These are phyloP conservation scores for Peromyscus nudipes DNA, from an alignment of 2,797 vertebrate genomes.

Conservation along the genomic window DNA sequence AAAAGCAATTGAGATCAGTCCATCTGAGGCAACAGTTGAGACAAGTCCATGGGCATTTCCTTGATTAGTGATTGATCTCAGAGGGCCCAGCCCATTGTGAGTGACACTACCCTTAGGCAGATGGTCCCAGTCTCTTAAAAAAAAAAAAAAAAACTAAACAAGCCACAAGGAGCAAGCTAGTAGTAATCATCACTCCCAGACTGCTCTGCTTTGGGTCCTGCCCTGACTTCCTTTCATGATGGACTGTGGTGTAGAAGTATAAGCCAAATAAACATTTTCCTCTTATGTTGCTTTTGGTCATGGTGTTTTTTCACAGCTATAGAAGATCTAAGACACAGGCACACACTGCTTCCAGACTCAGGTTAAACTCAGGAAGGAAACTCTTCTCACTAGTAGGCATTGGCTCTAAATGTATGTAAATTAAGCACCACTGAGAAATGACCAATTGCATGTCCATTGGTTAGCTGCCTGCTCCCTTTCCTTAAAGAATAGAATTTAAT, in stretches of 20 bases:
- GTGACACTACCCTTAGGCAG: neutral
- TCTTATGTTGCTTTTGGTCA: neutral
- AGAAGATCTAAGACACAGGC: neutral
- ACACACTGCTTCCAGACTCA: neutral
- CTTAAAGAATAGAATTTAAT: conserved; percentile 11
- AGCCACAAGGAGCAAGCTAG: neutral
- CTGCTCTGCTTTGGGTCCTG: neutral
- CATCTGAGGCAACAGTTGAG: neutral
- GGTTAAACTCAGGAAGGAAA: conserved; percentile 26
- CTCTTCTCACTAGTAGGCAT: neutral
- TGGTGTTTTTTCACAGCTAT: neutral
- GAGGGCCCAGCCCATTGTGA: neutral
- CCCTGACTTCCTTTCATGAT: neutral
- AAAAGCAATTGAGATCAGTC: neutral
- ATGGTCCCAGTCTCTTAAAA: neutral
- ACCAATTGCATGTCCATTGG: neutral
- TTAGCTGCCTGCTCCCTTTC: neutral
- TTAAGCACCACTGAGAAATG: conserved; percentile 29
- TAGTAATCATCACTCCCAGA: neutral
- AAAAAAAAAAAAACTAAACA: neutral
- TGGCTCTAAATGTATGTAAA: conserved; percentile 53
- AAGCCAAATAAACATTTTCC: neutral
- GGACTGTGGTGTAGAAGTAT: neutral
- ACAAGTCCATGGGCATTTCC: neutral
- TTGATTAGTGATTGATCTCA: neutral